Evolutionary conservation across 2,113 vertebrate genomes (phyloP), one percentile per base, ranked within the genome.

Genomic region (Pristiophorus japonicus): DNA sequence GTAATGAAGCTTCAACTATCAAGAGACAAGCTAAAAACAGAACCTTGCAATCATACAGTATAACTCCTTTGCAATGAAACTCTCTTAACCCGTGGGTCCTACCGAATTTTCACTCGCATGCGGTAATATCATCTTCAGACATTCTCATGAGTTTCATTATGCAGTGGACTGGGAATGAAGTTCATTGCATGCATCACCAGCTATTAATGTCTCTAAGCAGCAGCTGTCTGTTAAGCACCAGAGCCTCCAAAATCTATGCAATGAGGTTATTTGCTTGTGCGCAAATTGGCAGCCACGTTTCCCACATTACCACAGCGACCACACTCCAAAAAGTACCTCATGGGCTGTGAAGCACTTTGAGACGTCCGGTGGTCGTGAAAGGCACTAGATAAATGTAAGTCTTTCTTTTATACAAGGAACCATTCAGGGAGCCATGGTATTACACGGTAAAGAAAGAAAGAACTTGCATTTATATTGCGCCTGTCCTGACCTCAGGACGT

Each of bases 1-100:
- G 84, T 47, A 87, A 87, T 87, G 84, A 87, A 51, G 45, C 84
- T 87, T 87, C 0, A 90, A 34, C 12, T 90, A 90, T 90, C 87
- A 90, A 90, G 51, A 59, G 87, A 27, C 59, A 90, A 16, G 51
- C 51, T 16, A 5, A 90, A 87, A 51, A 51, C 84, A 87, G 45
- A 87, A 87, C 20, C 81, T 47, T 85, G 18, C 47, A 0, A 30
- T 90, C 51, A 16, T 55, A 90, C 51, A 90, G 24, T 24, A 90
- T 47, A 47, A 45, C 81, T 59, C 12, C 30, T 59, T 12, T 34
- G 18, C 18, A 81, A 81, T 20, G 30, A 90, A 90, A 59, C 51
- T 59, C 51, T 34, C 27, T 90, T 55, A 59, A 90, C 51, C 87
- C 30, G 14, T 90, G 27, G 55, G 12, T 59, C 87, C 59, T 90